A percentile compares a stretch with the other conserved stretches of the same genome.
phyloP scores from a whole-genome alignment of 2,797 vertebrate genomes.

The Gymnoscopelus microlampas region DNA sequence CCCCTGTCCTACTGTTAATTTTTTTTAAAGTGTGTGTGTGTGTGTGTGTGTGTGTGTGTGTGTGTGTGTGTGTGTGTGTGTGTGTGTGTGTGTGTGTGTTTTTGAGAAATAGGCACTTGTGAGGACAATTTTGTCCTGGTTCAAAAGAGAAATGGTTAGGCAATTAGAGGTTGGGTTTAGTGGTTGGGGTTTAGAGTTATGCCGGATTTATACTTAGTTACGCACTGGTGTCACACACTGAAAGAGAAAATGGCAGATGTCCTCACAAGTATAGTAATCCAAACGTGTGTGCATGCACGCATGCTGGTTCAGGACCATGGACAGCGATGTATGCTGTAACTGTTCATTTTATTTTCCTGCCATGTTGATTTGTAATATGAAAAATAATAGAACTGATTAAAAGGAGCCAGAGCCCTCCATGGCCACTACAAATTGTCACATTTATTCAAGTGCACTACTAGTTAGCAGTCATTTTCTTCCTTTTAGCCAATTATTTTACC shows the following conservation, averaged over 20 bases:
- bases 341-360: neutral
- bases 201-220: too few species aligned
- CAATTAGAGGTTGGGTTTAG: too few species aligned
- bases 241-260: conserved; percentile 3
- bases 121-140: too few species aligned
- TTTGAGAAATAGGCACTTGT: too few species aligned
- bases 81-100: neutral
- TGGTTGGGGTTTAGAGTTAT: too few species aligned
- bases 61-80: neutral
- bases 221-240: too few species aligned
- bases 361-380: conserved; percentile 2
- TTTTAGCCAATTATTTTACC: too few species aligned
- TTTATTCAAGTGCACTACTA: conserved; percentile 10
- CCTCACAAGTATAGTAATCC: too few species aligned
- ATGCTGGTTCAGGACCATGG: conserved; percentile 7
- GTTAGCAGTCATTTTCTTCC: neutral
- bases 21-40: neutral
- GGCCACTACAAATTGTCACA: neutral
- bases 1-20: neutral
- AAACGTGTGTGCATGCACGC: neutral
- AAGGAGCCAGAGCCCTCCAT: neutral
- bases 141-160: too few species aligned
- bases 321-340: neutral
- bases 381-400: conserved; percentile 3
- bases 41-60: conserved; percentile 4